These are phyloP conservation scores for Saiga tatarica DNA, from an alignment of 2,113 vertebrate species.

Conservation along the genomic window DNA sequence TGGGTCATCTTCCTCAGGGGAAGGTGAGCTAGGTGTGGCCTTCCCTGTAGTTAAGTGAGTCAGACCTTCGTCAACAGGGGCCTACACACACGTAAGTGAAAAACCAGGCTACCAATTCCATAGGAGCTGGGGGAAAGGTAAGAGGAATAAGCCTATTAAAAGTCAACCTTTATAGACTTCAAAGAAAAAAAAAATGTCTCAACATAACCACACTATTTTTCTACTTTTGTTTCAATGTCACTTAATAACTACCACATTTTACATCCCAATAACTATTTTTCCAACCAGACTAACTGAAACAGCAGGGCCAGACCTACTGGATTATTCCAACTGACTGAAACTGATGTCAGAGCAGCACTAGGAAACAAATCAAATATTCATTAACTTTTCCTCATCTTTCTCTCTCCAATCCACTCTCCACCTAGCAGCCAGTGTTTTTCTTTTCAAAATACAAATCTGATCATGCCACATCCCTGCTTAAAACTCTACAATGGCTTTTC, in stretches of 20 bases:
- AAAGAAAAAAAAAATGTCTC: neutral
- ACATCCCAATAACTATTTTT: neutral
- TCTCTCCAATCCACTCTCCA: neutral
- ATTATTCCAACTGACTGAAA: neutral
- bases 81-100: too few species aligned
- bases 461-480: neutral
- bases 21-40: neutral
- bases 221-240: neutral
- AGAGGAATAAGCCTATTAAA: fast-evolving
- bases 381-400: neutral
- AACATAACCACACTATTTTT: neutral
- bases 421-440: neutral
- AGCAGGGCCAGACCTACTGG: neutral
- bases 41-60: neutral
- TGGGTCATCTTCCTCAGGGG: neutral
- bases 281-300: slow-evolving; percentile 3
- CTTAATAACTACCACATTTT: neutral
- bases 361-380: neutral
- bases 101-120: neutral
- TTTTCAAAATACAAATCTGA: neutral
- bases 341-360: neutral
- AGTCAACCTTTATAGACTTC: neutral
- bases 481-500: neutral
- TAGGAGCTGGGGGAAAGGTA: too few species aligned
- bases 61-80: neutral